Conservation (phyloP, 2,113 vertebrate genomes). For the Oreochromis aureus region DNA sequence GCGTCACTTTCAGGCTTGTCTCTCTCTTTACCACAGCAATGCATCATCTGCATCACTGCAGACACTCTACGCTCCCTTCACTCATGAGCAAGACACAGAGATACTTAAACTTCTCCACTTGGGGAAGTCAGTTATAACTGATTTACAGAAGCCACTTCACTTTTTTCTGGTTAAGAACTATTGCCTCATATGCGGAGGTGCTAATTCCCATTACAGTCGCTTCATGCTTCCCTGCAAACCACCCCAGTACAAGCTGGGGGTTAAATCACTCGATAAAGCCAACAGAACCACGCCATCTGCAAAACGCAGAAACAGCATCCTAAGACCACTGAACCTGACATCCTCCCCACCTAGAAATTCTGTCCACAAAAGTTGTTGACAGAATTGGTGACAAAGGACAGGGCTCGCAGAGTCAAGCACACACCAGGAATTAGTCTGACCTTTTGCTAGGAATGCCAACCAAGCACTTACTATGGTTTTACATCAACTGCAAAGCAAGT, state of each 20-base stretch:
- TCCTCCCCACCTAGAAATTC: neutral
- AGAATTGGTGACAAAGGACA: neutral
- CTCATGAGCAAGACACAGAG: fast-evolving
- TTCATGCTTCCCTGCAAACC: neutral
- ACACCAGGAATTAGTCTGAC: neutral
- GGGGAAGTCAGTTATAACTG: neutral
- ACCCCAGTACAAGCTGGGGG: neutral
- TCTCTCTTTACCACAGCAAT: neutral
- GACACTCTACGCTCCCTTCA: neutral
- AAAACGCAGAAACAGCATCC: neutral
- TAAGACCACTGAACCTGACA: neutral
- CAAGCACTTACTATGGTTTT: neutral
- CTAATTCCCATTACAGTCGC: neutral
- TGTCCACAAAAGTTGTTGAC: neutral
- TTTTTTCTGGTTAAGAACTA: neutral
- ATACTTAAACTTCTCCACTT: neutral
- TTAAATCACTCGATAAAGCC: neutral
- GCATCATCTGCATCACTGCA: neutral
- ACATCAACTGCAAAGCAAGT: neutral
- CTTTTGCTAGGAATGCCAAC: neutral
- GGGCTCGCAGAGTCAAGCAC: fast-evolving
- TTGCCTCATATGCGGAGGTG: neutral
- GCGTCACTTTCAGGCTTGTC: neutral
- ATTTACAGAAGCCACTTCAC: neutral
- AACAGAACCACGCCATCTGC: neutral